Conservation (phyloP, 2,113 vertebrate species). For the Chrysochloris asiatica region DNA sequence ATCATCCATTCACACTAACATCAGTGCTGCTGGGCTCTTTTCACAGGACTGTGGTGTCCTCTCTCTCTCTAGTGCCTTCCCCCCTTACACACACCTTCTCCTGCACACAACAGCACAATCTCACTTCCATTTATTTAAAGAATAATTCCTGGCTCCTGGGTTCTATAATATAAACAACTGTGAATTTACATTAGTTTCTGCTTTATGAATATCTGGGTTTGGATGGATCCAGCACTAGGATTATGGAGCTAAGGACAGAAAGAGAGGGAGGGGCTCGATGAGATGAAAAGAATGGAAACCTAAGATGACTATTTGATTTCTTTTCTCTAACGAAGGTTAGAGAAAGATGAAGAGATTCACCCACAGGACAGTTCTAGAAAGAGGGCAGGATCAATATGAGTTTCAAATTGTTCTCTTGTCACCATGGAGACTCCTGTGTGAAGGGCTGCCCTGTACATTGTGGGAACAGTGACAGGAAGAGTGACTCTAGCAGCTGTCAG, state of each 20-base stretch:
- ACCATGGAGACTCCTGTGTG: neutral
- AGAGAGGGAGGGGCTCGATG: neutral
- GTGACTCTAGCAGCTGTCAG: neutral
- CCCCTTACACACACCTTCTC: no score
- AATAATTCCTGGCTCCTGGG: neutral
- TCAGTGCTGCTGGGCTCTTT: neutral
- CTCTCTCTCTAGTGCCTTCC: neutral
- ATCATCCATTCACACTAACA: neutral
- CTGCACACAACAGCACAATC: neutral
- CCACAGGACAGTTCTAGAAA: neutral
- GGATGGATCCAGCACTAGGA: neutral
- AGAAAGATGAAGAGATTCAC: neutral
- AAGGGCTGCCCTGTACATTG: neutral
- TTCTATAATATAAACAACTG: neutral
- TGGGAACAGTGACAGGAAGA: neutral
- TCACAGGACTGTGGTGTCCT: neutral
- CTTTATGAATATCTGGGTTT: neutral
- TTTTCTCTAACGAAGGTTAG: neutral
- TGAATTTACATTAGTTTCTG: neutral
- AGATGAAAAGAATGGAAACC: neutral
- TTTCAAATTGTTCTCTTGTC: neutral
- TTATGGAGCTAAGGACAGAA: neutral
- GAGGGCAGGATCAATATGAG: neutral
- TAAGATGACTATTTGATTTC: neutral
- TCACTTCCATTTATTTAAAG: neutral